A percentile compares a stretch with the other conserved stretches of the same genome.
Conservation (phyloP, 1,140 invertebrate species). For the Bradynema listronoti region DNA sequence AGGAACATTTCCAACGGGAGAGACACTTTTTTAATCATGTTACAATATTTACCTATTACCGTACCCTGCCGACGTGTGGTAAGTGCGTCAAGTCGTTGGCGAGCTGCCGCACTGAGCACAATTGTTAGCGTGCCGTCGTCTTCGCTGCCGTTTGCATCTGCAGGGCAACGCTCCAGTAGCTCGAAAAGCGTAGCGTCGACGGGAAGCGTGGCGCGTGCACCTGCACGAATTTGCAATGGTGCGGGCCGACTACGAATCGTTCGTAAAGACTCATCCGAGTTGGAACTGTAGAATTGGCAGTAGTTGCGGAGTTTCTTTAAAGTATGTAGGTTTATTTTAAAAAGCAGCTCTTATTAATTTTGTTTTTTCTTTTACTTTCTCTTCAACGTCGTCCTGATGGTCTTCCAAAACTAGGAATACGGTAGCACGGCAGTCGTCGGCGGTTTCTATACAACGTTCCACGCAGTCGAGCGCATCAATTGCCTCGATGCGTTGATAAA, state of each 20-base stretch:
- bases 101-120: not conserved
- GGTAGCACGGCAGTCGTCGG: slow-evolving; percentile 35
- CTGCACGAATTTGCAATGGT: not conserved
- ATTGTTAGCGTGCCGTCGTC: not conserved
- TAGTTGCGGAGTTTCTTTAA: slow-evolving; percentile 23
- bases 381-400: not conserved
- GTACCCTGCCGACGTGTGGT: too few species aligned
- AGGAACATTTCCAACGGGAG: too few species aligned
- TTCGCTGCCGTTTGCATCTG: slow-evolving; percentile 17
- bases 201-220: not conserved
- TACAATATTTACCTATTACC: too few species aligned
- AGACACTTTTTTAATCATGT: too few species aligned
- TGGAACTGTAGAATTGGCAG: slow-evolving; percentile 41
- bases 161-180: slow-evolving; percentile 13
- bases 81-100: slow-evolving; percentile 4
- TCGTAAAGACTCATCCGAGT: slow-evolving; percentile 22
- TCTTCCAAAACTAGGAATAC: slow-evolving; percentile 30
- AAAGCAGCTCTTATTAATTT: slow-evolving; percentile 9
- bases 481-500: slow-evolving; percentile 41
- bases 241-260: slow-evolving; percentile 4
- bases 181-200: slow-evolving; percentile 24
- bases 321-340: not conserved
- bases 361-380: not conserved
- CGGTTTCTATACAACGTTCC: slow-evolving; percentile 44
- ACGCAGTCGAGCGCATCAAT: slow-evolving; percentile 37